Evolutionary conservation across 2,113 vertebrate species (phyloP).

Genomic region (Hippopotamus amphibius): DNA sequence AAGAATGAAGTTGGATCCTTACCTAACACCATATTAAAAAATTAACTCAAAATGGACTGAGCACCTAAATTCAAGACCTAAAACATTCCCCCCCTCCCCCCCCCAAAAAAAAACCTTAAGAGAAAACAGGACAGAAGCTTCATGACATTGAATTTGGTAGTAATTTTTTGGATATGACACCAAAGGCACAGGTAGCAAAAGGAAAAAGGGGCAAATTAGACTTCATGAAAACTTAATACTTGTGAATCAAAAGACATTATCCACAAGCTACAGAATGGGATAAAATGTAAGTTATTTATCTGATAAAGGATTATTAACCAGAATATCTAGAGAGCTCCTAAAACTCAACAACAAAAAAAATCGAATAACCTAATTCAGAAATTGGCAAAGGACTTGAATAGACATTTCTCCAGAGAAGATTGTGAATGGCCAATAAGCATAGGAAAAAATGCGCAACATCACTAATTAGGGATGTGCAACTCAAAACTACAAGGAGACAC

Average conservation of each 20-base stretch:
- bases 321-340: not conserved
- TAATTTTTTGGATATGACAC: not conserved
- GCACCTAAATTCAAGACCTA: not conserved
- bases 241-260: not conserved
- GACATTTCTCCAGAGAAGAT: not conserved
- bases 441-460: not conserved
- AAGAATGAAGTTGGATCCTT: not conserved
- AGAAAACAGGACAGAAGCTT: not conserved
- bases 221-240: not conserved
- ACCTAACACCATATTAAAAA: not conserved
- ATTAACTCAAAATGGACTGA: not conserved
- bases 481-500: not conserved
- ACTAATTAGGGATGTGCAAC: not conserved
- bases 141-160: not conserved
- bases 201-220: not conserved
- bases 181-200: not conserved
- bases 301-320: not conserved
- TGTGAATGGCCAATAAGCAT: not conserved
- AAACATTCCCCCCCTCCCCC: not conserved
- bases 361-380: not conserved
- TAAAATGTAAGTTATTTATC: not conserved
- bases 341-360: not conserved
- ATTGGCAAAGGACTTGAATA: not conserved
- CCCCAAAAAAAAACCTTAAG: not conserved
- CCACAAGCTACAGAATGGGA: not conserved